Percentiles rank a stretch among this genome's conserved stretches.
Evolutionary conservation across 2,888 invertebrate genomes (phyloP).

Genomic region (Synanthedon formicaeformis): DNA sequence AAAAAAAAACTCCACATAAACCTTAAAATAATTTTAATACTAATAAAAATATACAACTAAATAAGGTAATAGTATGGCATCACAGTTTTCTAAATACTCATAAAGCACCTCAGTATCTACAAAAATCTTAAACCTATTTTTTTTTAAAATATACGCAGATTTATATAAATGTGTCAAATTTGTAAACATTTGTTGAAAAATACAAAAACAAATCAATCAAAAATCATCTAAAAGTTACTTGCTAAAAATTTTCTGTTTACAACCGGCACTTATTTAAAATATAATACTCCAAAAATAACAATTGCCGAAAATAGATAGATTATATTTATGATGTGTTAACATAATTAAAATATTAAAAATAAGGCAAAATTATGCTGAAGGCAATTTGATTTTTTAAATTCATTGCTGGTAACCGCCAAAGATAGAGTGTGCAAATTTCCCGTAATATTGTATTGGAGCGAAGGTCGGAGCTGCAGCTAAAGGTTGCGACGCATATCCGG

Average conservation of each 20-base stretch:
- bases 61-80: slow-evolving; percentile 13
- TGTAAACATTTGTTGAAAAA: no score
- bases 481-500: slow-evolving; percentile 11
- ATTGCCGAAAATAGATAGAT: no score
- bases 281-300: not conserved
- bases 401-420: slow-evolving; percentile 23
- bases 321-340: no score
- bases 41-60: not conserved
- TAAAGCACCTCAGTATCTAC: not conserved
- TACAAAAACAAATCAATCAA: no score
- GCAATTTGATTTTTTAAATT: slow-evolving; percentile 1
- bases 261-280: no score
- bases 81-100: slow-evolving; percentile 15
- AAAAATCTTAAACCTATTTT: no score
- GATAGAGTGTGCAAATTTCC: slow-evolving; percentile 40
- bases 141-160: no score
- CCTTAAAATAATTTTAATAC: not conserved
- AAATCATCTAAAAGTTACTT: no score
- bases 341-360: no score
- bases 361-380: no score
- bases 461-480: slow-evolving; percentile 22
- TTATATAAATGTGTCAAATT: no score
- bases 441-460: slow-evolving; percentile 45
- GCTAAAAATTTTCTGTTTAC: no score
- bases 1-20: not conserved